These are phyloP conservation scores for Takifugu ocellatus DNA, from an alignment of 2,797 vertebrate species.

Conservation along the genomic window DNA sequence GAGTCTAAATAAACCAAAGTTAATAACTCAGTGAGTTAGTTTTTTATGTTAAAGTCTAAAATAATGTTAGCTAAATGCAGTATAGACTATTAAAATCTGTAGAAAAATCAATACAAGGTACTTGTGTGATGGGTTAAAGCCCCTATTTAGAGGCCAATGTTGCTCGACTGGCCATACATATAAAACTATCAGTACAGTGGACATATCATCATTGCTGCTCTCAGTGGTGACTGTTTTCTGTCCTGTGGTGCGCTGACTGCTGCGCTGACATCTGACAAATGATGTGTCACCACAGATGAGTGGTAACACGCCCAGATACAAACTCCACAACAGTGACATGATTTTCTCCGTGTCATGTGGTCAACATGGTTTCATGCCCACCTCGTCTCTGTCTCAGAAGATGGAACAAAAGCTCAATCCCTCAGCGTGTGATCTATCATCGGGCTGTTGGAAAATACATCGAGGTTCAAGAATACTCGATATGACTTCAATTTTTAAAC, in stretches of 20 bases:
- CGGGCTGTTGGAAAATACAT: neutral
- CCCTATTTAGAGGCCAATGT: too few species aligned
- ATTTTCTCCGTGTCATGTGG: conserved; percentile 29
- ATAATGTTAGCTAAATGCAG: too few species aligned
- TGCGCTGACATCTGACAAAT: conserved; percentile 28
- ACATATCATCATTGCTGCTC: neutral
- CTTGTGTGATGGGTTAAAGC: too few species aligned
- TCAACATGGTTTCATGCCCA: conserved; percentile 9
- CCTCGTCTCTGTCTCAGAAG: conserved; percentile 5
- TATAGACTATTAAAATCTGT: too few species aligned
- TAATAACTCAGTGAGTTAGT: too few species aligned
- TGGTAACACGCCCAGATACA: conserved; percentile 32
- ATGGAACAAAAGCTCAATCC: conserved; percentile 4
- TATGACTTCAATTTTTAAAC: neutral
- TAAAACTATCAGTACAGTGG: neutral
- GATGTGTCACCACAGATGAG: conserved; percentile 20
- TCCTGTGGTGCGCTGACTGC: conserved; percentile 11
- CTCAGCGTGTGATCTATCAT: neutral
- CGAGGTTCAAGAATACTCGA: neutral
- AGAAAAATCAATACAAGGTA: too few species aligned
- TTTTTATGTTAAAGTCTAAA: too few species aligned
- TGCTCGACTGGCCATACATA: too few species aligned
- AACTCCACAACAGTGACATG: conserved; percentile 30
- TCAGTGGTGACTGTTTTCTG: neutral
- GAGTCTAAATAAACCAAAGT: too few species aligned